Percentiles rank a stretch among this genome's conserved stretches.
phyloP scores from a whole-genome alignment of 2,113 vertebrate genomes.

The Argyrosomus japonicus region DNA sequence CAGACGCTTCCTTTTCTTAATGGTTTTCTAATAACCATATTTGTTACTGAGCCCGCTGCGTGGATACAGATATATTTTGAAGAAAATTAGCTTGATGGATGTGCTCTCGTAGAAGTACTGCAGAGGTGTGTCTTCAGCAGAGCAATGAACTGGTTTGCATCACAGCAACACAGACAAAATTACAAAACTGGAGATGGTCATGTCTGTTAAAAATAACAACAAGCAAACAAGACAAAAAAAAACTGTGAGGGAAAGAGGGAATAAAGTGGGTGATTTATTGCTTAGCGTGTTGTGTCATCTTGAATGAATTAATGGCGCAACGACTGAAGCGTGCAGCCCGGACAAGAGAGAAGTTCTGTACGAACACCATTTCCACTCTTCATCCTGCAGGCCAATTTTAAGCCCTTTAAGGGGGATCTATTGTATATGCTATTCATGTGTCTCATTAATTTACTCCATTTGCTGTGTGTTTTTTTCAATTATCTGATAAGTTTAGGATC shows the following conservation, averaged over 20 bases:
- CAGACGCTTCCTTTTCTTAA: background rate
- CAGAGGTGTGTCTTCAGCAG: background rate
- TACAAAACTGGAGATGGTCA: background rate
- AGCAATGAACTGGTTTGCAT: background rate
- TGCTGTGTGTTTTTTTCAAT: constrained; percentile 43
- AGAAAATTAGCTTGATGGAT: background rate
- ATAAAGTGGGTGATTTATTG: constrained; percentile 4
- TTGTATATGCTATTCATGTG: constrained; percentile 40
- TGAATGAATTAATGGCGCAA: background rate
- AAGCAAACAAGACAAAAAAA: too few species aligned
- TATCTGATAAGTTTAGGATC: constrained; percentile 49
- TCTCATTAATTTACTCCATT: constrained; percentile 47
- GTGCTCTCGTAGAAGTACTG: constrained; percentile 8
- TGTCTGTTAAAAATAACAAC: background rate
- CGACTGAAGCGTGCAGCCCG: background rate
- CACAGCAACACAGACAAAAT: background rate
- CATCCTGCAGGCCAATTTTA: background rate
- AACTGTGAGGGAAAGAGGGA: background rate
- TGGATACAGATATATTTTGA: background rate
- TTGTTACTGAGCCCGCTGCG: constrained; percentile 8
- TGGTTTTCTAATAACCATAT: constrained; percentile 24
- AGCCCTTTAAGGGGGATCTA: constrained; percentile 6
- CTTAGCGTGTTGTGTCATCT: background rate
- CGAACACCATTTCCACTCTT: background rate
- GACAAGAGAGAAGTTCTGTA: background rate